These are phyloP conservation scores for Dromas ardeola DNA, from an alignment of 2,113 vertebrate genomes.

Conservation along the genomic window DNA sequence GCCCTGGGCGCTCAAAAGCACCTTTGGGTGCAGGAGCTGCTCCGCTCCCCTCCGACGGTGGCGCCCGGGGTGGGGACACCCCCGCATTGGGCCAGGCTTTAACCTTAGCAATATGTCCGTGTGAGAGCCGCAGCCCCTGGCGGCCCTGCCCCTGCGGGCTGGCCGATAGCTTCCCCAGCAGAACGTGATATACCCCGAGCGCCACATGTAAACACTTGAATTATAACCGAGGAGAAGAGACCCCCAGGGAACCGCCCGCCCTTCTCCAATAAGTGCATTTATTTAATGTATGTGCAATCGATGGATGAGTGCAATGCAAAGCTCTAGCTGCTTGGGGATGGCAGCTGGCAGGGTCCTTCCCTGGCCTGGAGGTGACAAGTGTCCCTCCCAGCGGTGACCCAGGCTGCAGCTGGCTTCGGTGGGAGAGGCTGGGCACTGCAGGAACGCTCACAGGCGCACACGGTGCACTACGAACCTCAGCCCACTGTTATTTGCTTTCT, in stretches of 20 bases:
- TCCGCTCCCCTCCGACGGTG: accelerated
- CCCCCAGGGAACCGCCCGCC: slow-evolving; percentile 37
- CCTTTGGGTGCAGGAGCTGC: background rate
- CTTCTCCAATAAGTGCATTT: slow-evolving; percentile 87
- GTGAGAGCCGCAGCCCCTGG: slow-evolving; percentile 1
- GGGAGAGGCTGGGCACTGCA: background rate
- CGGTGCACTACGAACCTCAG: slow-evolving; percentile 62
- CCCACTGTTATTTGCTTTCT: slow-evolving; percentile 74
- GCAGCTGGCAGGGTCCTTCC: slow-evolving; percentile 32
- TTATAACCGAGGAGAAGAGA: slow-evolving; percentile 70
- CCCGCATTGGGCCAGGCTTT: slow-evolving; percentile 22
- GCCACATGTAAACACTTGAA: slow-evolving; percentile 79
- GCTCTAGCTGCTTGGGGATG: slow-evolving; percentile 59
- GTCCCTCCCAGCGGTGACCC: background rate
- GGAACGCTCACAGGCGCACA: background rate
- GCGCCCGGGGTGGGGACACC: background rate
- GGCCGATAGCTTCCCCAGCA: slow-evolving; percentile 79
- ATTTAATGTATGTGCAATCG: slow-evolving; percentile 74
- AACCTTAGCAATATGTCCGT: slow-evolving; percentile 58
- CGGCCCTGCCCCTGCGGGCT: slow-evolving; percentile 38
- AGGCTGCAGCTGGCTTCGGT: background rate
- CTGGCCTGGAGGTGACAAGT: background rate
- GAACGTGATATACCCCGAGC: slow-evolving; percentile 81
- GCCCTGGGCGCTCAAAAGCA: background rate
- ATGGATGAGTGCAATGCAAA: slow-evolving; percentile 74